A percentile compares a stretch with the other conserved stretches of the same genome.
Evolutionary conservation across 1,140 invertebrate genomes (phyloP).

Genomic region (Agraylea sexmaculata): DNA sequence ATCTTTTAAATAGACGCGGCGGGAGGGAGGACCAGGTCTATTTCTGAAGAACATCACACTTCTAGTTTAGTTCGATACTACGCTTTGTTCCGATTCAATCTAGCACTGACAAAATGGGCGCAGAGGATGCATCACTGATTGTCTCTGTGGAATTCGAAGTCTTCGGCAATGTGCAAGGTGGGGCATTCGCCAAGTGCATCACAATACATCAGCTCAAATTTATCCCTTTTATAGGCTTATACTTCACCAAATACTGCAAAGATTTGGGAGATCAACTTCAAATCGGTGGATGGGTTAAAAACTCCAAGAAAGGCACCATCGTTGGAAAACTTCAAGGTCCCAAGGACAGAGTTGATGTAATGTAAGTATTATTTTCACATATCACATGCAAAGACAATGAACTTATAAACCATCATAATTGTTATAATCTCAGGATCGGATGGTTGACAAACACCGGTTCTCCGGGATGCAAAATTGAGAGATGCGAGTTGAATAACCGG

Average conservation of each 20-base stretch:
- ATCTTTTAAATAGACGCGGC: not conserved
- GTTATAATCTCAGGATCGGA: slow-evolving; percentile 50
- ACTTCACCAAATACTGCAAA: slow-evolving; percentile 78
- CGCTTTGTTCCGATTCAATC: no score
- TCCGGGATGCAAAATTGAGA: slow-evolving; percentile 72
- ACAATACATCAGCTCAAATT: not conserved
- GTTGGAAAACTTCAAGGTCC: slow-evolving; percentile 77
- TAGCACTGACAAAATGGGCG: slow-evolving; percentile 38
- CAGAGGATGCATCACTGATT: slow-evolving; percentile 45
- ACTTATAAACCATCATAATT: no score
- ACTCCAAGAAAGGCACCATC: slow-evolving; percentile 74
- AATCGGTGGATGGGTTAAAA: slow-evolving; percentile 83
- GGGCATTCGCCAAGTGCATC: slow-evolving; percentile 19
- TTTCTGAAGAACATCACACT: no score
- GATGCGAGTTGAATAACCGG: slow-evolving; percentile 70
- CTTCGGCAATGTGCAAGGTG: slow-evolving; percentile 80
- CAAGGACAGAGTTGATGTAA: slow-evolving; percentile 64
- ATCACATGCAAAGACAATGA: no score
- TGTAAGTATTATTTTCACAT: slow-evolving; percentile 53
- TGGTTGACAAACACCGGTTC: slow-evolving; percentile 77
- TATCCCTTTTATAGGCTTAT: slow-evolving; percentile 50
- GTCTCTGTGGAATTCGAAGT: slow-evolving; percentile 81
- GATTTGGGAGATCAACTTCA: slow-evolving; percentile 59
- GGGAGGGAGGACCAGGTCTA: not conserved
- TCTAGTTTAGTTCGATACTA: no score